phyloP scores from a whole-genome alignment of 2,113 vertebrate species.

The Hymenochirus boettgeri region DNA sequence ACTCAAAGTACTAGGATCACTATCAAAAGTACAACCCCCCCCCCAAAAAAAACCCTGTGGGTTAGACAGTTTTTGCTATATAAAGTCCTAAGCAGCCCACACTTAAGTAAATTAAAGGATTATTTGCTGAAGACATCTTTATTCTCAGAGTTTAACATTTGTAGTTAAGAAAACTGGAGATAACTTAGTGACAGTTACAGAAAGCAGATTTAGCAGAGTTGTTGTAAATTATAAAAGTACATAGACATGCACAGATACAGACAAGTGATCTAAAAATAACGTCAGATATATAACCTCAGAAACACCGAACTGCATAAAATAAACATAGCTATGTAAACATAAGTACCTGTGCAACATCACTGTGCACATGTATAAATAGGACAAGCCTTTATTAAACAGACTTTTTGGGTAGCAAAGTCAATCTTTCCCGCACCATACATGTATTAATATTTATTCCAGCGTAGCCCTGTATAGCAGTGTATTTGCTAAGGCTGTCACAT shows the following conservation, averaged over 20 bases:
- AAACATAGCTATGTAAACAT: conserved; percentile 70
- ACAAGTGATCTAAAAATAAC: conserved; percentile 70
- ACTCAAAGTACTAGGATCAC: no score
- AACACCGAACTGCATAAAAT: conserved; percentile 63
- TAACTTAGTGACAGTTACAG: conserved; percentile 61
- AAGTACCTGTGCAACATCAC: conserved; percentile 66
- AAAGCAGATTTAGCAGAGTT: conserved; percentile 56
- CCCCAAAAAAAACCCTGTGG: no score
- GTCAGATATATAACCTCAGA: conserved; percentile 63
- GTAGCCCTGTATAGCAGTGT: no score
- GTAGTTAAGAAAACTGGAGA: conserved; percentile 47
- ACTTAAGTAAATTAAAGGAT: no score
- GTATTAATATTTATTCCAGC: no score
- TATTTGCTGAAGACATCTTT: no score
- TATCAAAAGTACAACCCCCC: no score
- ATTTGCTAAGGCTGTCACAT: no score
- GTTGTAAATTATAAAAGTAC: conserved; percentile 63
- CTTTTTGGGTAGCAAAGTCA: conserved; percentile 5
- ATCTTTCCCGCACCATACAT: background rate
- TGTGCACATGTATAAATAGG: conserved; percentile 56
- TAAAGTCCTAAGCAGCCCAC: no score
- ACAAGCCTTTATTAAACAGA: conserved; percentile 59
- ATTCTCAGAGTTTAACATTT: no score
- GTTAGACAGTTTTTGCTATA: no score
- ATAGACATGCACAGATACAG: conserved; percentile 57